Evolutionary conservation across 2,888 invertebrate species (phyloP).

Genomic region (Netelia inedita): DNA sequence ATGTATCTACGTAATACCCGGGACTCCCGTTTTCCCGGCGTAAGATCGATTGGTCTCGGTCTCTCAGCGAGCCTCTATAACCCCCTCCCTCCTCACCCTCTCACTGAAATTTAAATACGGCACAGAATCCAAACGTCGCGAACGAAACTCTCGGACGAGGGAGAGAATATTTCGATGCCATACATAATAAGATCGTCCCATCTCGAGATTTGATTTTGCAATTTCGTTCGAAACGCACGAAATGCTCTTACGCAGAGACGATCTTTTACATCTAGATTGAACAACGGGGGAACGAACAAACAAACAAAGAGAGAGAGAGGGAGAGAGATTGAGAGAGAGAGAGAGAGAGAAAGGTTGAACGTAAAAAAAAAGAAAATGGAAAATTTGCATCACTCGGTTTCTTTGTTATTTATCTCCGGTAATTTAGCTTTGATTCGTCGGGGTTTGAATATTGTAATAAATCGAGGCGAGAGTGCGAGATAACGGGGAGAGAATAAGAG

Average conservation of each 20-base stretch:
- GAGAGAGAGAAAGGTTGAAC: too few relatives aligned
- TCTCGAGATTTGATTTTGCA: background rate
- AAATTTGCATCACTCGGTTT: conserved; percentile 2
- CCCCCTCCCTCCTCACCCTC: too few relatives aligned
- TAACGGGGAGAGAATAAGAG: background rate
- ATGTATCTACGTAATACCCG: background rate
- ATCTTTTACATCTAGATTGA: too few relatives aligned
- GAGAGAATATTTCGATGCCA: background rate
- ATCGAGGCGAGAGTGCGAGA: conserved; percentile 19
- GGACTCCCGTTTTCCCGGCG: background rate
- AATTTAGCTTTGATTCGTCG: conserved; percentile 5
- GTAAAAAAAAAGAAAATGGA: background rate
- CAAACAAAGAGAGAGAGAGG: too few relatives aligned
- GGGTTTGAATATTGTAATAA: conserved; percentile 32
- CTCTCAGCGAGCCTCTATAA: conserved; percentile 11
- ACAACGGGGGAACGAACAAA: too few relatives aligned
- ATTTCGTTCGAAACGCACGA: background rate
- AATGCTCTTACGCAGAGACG: too few relatives aligned
- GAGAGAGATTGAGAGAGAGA: too few relatives aligned
- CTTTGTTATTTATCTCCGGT: conserved; percentile 17
- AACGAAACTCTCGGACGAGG: background rate
- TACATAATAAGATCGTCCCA: conserved; percentile 1
- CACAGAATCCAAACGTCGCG: conserved; percentile 3
- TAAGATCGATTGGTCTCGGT: conserved; percentile 33
- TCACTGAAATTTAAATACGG: conserved; percentile 25